phyloP scores from a whole-genome alignment of 2,888 invertebrate species.

The Thera obeliscata region DNA sequence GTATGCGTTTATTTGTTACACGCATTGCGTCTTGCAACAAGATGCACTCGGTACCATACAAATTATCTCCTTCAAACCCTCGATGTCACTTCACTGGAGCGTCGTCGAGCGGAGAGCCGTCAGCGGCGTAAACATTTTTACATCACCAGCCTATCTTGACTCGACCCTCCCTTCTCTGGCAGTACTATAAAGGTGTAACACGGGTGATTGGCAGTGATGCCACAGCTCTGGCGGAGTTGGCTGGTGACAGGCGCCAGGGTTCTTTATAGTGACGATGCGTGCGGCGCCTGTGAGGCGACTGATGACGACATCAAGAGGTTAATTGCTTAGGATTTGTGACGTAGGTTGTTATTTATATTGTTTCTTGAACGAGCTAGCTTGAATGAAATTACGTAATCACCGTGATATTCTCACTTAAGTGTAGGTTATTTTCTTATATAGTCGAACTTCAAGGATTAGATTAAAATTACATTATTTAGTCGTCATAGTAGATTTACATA shows the following conservation, averaged over 20 bases:
- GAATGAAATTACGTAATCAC: neutral
- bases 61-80: slow-evolving; percentile 37
- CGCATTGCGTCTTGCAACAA: slow-evolving; percentile 17
- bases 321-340: slow-evolving; percentile 41
- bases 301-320: slow-evolving; percentile 52
- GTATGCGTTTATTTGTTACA: neutral
- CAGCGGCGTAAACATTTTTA: slow-evolving; percentile 51
- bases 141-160: slow-evolving; percentile 38
- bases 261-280: slow-evolving; percentile 65
- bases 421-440: neutral
- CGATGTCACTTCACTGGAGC: slow-evolving; percentile 47
- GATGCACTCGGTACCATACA: slow-evolving; percentile 28
- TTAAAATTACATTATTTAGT: neutral
- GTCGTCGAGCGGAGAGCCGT: slow-evolving; percentile 45
- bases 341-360: slow-evolving; percentile 29
- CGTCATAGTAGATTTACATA: neutral
- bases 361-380: slow-evolving; percentile 6
- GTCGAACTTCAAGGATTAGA: neutral
- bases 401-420: neutral
- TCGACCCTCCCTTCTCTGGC: slow-evolving; percentile 15
- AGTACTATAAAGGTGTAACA: slow-evolving; percentile 25
- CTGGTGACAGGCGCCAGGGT: slow-evolving; percentile 45
- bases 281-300: slow-evolving; percentile 57
- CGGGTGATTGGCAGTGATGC: slow-evolving; percentile 26
- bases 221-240: slow-evolving; percentile 20